Evolutionary conservation across 2,797 vertebrate genomes (phyloP), one percentile per base, ranked within the genome.

Genomic region (Ciconia nigra): DNA sequence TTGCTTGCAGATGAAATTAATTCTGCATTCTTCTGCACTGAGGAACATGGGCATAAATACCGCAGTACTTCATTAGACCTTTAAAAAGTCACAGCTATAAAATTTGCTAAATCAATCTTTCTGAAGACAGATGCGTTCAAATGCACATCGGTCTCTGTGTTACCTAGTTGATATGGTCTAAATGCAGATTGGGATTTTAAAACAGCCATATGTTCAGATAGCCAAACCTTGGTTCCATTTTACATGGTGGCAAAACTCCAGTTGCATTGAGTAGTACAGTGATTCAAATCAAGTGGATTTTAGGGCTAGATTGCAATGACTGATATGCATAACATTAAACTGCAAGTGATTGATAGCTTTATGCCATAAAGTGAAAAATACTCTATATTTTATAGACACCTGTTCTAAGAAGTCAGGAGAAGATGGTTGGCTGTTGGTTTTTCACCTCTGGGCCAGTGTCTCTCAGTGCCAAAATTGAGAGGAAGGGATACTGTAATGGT

Each of bases 401-500:
- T 52, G 95, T 98, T 87, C 90, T 98, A 77, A 98, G 96, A 97
- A 98, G 97, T 52, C 98, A 97, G 90, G 98, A 99, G 94, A 98
- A 98, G 96, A 98, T 98, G 98, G 98, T 99, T 74, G 98, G 98
- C 79, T 98, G 98, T 92, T 99, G 98, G 98, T 92, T 98, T 96
- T 98, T 99, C 96, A 98, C 98, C 14, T 99, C 98, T 24, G 98
- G 99, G 47, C 98, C 98, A 29, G 98, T 99, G 71, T 99, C 98
- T 31, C 95, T 99, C 97, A 98, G 98, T 96, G 98, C 98, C 98
- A 98, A 98, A 97, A 98, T 99, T 79, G 98, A 98, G 76, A 98
- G 98, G 95, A 98, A 98, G 79, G 98, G 98, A 33, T 99, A 98
- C 96, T 98, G 98, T 93, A 99, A 98, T 47, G 99, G 99, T 98